Evolutionary conservation across 2,113 vertebrate genomes (phyloP), one percentile per base, ranked within the genome.

Genomic region (Muntiacus reevesi): DNA sequence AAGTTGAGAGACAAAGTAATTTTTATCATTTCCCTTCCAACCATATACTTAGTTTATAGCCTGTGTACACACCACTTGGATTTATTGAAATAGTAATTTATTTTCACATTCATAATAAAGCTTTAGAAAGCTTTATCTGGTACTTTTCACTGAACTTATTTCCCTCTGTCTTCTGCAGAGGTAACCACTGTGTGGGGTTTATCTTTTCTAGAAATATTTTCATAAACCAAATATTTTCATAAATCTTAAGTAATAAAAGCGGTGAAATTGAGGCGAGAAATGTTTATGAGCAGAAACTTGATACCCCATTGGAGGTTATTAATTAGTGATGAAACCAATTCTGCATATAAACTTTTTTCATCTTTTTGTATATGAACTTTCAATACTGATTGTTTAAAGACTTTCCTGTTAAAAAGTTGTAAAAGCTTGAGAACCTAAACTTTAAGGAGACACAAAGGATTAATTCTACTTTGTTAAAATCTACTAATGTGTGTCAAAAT

Each of bases 391-490:
- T 81, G 45, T 96, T 91, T 89, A 88, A 95, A 88, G 67, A 92
- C 17, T 60, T 96, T 83, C 25, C 28, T 92, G 67, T 90, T 97
- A 87, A 87, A 96, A 95, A 43, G 23, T 62, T 76, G 17, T 91
- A 27, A 97, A 94, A 84, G 60, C 87, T 95, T 91, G 47, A 33
- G 95, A 92, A 96, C 78, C 17, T 93, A 96, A 86, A 15, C 89
- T 94, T 3, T 64, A 62, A 81, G 71, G 33, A 59, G 71, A 81
- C 85, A 60, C n/a, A 86, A 57, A 98, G 43, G 78, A 94, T 88
- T 96, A 93, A 95, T 92, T 96, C 47, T 76, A 0, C 79, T 84
- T 81, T 97, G 87, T 97, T 85, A 93, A 97, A 97, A 88, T 92
- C 28, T 94, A 36, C 79, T 96, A 89, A 30, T 83, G 16, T 83